Evolutionary conservation across 2,113 vertebrate species (phyloP), one percentile per base, ranked within the genome.

Genomic region (Oxyura jamaicensis): DNA sequence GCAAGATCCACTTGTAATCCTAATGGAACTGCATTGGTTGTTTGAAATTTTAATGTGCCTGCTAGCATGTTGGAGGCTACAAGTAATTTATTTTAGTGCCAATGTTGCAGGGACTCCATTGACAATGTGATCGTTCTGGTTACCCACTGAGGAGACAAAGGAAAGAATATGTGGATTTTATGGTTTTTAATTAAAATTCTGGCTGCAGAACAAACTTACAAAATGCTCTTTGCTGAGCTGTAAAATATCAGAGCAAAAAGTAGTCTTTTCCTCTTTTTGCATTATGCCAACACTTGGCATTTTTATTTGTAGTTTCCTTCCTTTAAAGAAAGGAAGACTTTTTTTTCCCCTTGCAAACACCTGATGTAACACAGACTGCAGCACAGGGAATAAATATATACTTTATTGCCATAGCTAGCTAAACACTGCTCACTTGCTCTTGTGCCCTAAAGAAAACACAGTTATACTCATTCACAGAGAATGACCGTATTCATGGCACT

Each of bases 391-490:
- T 66, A 90, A 91, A 84, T 83, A 76, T 6, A 79, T 10, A 23
- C 48, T 58, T 91, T 92, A 76, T 72, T 65, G 33, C 42, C 25
- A 74, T 26, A 63, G 53, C 3, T 20, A 15, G 26, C 59, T 84
- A 52, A 89, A 85, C 28, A 59, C 35, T 69, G 50, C 8, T 88
- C 28, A 76, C 46, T 90, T 73, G 80, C 87, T 88, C 52, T 91
- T 44, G 25, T 67, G 48, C 46, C 35, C 79, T 59, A 75, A 88
- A 69, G 42, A 81, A 94, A 93, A 53, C 62, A 93, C 17, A 95
- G 82, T 53, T 56, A 53, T 31, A 95, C 72, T 91, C 65, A 90
- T 75, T 58, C 66, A 62, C 5, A 91, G 48, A 95, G 73, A 94
- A 94, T 72, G 35, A 44, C 39, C 3, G 6, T 58, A 88, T 86